Conservation (phyloP, 2,888 invertebrate species). For the Ceratothoa steindachneri region DNA sequence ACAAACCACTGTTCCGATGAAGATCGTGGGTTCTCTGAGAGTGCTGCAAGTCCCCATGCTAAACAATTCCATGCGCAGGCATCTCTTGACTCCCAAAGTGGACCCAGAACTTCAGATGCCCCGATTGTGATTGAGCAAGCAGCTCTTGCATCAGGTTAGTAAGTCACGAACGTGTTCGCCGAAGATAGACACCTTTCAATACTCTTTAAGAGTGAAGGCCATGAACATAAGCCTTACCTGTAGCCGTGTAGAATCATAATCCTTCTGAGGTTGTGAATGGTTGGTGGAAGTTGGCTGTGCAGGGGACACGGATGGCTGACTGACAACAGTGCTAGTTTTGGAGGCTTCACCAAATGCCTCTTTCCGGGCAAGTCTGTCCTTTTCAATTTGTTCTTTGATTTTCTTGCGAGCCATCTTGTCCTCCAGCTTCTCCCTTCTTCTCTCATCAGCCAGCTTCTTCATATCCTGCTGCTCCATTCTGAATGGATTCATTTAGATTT, state of each 20-base stretch:
- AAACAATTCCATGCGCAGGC: too few relatives aligned
- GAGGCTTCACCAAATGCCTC: slow-evolving; percentile 55
- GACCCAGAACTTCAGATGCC: too few relatives aligned
- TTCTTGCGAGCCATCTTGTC: slow-evolving; percentile 78
- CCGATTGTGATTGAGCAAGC: too few relatives aligned
- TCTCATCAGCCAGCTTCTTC: slow-evolving; percentile 78
- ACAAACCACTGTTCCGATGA: too few relatives aligned
- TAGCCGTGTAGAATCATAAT: slow-evolving; percentile 48
- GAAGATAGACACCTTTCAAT: too few relatives aligned
- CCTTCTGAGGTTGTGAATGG: slow-evolving; percentile 36
- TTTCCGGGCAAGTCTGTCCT: slow-evolving; percentile 80
- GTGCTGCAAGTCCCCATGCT: too few relatives aligned
- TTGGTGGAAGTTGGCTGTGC: slow-evolving; percentile 48
- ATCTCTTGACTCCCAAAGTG: too few relatives aligned
- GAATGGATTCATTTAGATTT: neutral
- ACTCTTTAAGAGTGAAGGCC: too few relatives aligned
- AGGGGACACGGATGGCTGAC: neutral
- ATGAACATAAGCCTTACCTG: too few relatives aligned
- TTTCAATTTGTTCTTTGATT: slow-evolving; percentile 83
- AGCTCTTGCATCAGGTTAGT: too few relatives aligned
- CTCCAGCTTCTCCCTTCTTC: slow-evolving; percentile 81
- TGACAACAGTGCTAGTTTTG: neutral
- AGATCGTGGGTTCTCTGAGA: too few relatives aligned
- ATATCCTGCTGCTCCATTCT: slow-evolving; percentile 67
- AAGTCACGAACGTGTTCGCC: too few relatives aligned